Base-by-base conservation (phyloP, 2,113 vertebrate species). In the Ctenomys sociabilis region DNA sequence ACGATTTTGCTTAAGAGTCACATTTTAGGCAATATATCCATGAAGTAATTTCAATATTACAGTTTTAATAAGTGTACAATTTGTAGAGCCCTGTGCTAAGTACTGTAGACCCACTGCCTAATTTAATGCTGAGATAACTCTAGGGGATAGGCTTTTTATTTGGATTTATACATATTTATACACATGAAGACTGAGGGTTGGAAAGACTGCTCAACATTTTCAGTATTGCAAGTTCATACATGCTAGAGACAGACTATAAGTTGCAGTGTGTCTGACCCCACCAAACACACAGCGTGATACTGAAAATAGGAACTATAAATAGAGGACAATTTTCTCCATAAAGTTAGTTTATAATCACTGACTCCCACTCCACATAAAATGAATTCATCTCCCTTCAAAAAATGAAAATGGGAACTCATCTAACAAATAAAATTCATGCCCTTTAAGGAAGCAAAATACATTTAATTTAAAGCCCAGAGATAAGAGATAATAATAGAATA, bases 391-490 rank as follows among this genome's bases (percentile, higher is more conserved):
- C 21, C 10, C 43, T 78, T 95, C 35, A 89, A 80, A 96, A 95
- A 63, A 21, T 52, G 9, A 92, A 96, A 92, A 35, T 32, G n/a
- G 64, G 61, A 93, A 57, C 21, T 26, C 21, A 63, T 86, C 24
- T 70, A 70, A 22, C 26, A 7, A 37, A 68, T 32, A 73, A 75
- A 63, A 94, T 80, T 17, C 84, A 75, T 86, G 66, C 16, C 52
- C 77, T 68, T 94, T 37, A 92, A 90, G 37, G 59, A 90, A 90
- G 52, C 30, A 77, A 96, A 91, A 78, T 26, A 24, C 24, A 78
- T 93, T 90, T 87, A 93, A 63, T 54, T 7, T 70, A 64, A 95
- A 82, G 43, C 88, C 49, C 57, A 95, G n/a, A 95, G 43, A 90
- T 1, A 89, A 95, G n/a, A 95, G 43, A 90, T 1, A 89, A 90